phyloP scores from a whole-genome alignment of 2,888 invertebrate species.

The Serrognathus titanus region DNA sequence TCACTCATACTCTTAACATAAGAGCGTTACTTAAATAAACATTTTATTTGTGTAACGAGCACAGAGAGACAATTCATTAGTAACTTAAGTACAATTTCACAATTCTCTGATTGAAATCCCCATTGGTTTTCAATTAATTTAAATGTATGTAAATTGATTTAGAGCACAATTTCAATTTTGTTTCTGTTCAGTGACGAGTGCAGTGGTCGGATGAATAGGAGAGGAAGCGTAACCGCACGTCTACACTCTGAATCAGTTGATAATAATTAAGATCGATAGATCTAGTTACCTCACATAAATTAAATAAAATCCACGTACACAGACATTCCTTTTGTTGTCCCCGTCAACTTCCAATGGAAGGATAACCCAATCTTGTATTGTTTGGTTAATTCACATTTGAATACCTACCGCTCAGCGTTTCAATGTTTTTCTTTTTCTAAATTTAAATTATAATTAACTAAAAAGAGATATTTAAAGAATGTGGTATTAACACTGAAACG shows the following conservation, averaged over 20 bases:
- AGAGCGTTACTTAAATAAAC: too few species aligned
- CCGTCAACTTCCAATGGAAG: not conserved
- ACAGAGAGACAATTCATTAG: slow-evolving; percentile 1
- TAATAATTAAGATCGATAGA: slow-evolving; percentile 16
- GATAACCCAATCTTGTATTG: too few species aligned
- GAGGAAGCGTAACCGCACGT: slow-evolving; percentile 7
- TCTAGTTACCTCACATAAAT: slow-evolving; percentile 6
- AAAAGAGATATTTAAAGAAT: too few species aligned
- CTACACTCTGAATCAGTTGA: slow-evolving; percentile 13
- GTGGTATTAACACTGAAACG: not conserved
- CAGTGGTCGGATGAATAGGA: slow-evolving; percentile 16
- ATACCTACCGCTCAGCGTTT: too few species aligned
- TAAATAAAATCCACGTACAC: slow-evolving; percentile 5
- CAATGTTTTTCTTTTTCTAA: too few species aligned
- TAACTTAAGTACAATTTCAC: slow-evolving; percentile 22
- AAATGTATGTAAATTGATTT: slow-evolving; percentile 37
- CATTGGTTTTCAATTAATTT: slow-evolving; percentile 34
- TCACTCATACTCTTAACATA: too few species aligned
- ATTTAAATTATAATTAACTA: too few species aligned
- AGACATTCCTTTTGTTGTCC: not conserved
- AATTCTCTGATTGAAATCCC: slow-evolving; percentile 32
- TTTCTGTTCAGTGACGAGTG: slow-evolving; percentile 29
- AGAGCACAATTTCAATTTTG: slow-evolving; percentile 36
- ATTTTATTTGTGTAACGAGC: too few species aligned
- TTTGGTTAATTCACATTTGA: too few species aligned